These are phyloP conservation scores for Wiebesia pumilae DNA, from an alignment of 1,140 invertebrate genomes.

Conservation along the genomic window DNA sequence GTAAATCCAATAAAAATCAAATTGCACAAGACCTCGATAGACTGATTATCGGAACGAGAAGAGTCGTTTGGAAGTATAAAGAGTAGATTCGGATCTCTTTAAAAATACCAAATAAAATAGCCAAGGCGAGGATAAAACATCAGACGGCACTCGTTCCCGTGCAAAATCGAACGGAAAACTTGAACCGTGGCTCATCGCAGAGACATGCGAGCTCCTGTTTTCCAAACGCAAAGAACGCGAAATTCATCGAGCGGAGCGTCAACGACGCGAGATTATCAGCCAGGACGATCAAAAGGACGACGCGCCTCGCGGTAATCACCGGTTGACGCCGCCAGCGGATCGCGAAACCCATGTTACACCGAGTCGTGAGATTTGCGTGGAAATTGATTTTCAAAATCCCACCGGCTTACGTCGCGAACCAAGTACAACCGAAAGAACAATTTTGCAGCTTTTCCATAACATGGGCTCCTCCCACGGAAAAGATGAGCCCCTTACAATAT, in stretches of 20 bases:
- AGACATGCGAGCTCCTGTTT: background rate
- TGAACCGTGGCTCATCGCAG: too few species aligned
- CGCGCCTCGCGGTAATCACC: background rate
- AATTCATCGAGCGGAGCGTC: slow-evolving; percentile 41
- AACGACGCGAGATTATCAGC: slow-evolving; percentile 25
- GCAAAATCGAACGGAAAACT: background rate
- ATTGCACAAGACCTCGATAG: too few species aligned
- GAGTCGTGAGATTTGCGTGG: background rate
- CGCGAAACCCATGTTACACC: background rate
- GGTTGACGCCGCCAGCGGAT: background rate
- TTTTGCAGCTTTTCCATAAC: too few species aligned
- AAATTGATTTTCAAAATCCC: slow-evolving; percentile 14
- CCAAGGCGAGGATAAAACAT: background rate
- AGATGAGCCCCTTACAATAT: too few species aligned
- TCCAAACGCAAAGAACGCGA: slow-evolving; percentile 12
- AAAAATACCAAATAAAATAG: too few species aligned
- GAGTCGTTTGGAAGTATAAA: too few species aligned
- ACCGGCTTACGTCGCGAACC: background rate
- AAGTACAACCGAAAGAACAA: background rate
- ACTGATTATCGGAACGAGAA: too few species aligned
- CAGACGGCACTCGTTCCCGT: background rate
- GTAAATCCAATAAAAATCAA: too few species aligned
- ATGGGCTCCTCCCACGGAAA: too few species aligned
- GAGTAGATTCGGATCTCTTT: too few species aligned
- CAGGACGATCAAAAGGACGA: slow-evolving; percentile 1